Base-by-base conservation (phyloP, 2,113 vertebrate species). In the Oxyruncus cristatus region DNA sequence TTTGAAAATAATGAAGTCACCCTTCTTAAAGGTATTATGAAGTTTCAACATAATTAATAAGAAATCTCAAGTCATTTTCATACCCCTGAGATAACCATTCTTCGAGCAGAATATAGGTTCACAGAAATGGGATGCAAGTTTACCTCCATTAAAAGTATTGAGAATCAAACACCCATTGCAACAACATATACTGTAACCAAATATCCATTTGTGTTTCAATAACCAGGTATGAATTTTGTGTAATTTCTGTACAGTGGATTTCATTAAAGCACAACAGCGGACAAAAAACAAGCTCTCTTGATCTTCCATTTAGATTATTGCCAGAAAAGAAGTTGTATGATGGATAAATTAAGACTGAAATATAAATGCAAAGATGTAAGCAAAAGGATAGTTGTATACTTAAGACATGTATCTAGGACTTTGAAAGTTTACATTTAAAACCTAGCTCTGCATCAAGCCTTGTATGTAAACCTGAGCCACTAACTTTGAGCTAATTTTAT, bases 81-180 rank as follows among this genome's bases (percentile, higher is more conserved):
- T 97, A 96, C 89, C 96, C 85, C 97, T 98, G 93, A 94, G 93
- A 92, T 88, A 97, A 92, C 71, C 80, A 94, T 94, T 95, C 77
- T 88, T 97, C 85, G 92, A 90, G 75, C 68, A 93, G 62, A 91
- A 96, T 93, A 98, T 97, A 95, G 58, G 92, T 91, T 92, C 58
- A 95, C 81, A 87, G 88, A 94, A 93, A 88, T 72, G 50, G 44
- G 62, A 89, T 78, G 61, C n/a, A 35, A 55, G 49, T 87, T 90
- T 92, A 79, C 55, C 82, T 94, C 73, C 91, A 86, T 85, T 94
- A 93, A 90, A 94, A 96, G 44, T 71, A 91, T 39, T 93, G 93
- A 96, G 97, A 91, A 94, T 52, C 84, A 94, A 95, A 86, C 26
- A 88, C 52, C 62, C 80, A 63, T 87, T 92, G 53, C 76, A 73